Base-by-base conservation (phyloP, 2,797 vertebrate species). In the Allochrocebus solatus region DNA sequence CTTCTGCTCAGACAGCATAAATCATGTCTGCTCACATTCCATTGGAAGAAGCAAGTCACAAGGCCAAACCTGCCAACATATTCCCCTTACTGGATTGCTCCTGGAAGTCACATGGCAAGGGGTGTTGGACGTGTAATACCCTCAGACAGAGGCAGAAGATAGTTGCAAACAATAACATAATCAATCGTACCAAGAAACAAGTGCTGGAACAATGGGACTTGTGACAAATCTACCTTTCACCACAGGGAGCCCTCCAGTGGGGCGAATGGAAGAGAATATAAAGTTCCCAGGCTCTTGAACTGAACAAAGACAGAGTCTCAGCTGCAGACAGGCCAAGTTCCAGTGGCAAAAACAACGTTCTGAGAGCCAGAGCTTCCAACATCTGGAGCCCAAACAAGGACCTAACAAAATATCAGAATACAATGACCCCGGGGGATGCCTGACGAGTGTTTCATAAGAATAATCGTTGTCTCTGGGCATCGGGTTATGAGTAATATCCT, bases 401-500 rank as follows among this genome's bases (percentile, higher is more conserved):
- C 30, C 46, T 83, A 87, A 91, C 1, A 48, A 59, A 76, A 94
- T 24, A 30, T 76, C 82, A 67, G 79, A 91, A 94, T 16, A 21
- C 70, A 83, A 33, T 53, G 33, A 41, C 61, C 93, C 82, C 12
- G 4, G 3, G 12, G 64, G 55, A 46, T 70, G n/a, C 26, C 72
- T 50, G 70, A 50, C 50, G 78, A 57, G 28, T 76, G 55, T n/a
- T 46, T 86, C 67, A 2, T 50, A 81, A 93, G 86, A 93, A 96
- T 59, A 61, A 83, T 81, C 79, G 19, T 80, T 72, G 84, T 91
- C 91, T 79, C 53, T 4, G 48, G 79, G 84, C 81, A 55, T 1
- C 48, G 87, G 41, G 74, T 92, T 70, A 33, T 91, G 93, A 96
- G 81, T 92, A 78, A 95, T 90, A 90, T 94, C 83, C 75, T 46